phyloP scores from a whole-genome alignment of 2,888 invertebrate species.

The Parasteatoda lunata region DNA sequence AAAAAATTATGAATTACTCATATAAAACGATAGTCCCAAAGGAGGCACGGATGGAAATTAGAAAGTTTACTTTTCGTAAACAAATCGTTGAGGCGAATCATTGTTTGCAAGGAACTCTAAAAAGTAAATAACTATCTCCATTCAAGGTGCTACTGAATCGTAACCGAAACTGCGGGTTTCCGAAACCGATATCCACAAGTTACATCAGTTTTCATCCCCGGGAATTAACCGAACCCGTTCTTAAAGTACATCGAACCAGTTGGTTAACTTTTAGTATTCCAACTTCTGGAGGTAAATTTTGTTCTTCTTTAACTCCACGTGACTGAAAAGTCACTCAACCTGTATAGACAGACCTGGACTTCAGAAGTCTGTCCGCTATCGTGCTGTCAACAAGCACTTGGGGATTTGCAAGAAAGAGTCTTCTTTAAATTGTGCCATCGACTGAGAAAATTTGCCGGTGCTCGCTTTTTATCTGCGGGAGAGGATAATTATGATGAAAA shows the following conservation, averaged over 20 bases:
- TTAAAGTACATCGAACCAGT: conserved; percentile 45
- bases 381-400: conserved; percentile 39
- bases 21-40: too few relatives aligned
- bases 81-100: not conserved
- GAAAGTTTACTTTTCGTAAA: not conserved
- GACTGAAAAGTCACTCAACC: conserved; percentile 64
- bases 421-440: conserved; percentile 3
- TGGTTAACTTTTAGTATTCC: conserved; percentile 49
- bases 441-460: not conserved
- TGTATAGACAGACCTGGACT: conserved; percentile 32
- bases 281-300: conserved; percentile 38
- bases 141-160: conserved; percentile 13
- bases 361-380: conserved; percentile 45
- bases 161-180: conserved; percentile 7
- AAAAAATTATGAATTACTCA: too few relatives aligned
- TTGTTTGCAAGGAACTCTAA: not conserved
- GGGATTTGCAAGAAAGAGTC: conserved; percentile 18
- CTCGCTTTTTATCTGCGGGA: too few relatives aligned
- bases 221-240: conserved; percentile 45
- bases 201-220: conserved; percentile 28
- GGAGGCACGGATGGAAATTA: too few relatives aligned
- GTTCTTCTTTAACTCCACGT: conserved; percentile 34
- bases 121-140: not conserved
- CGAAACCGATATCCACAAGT: conserved; percentile 8
- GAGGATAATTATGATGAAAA: not conserved